Percentiles rank a stretch among this genome's conserved stretches.
Conservation (phyloP, 1,140 invertebrate genomes). For the Copidosoma floridanum region DNA sequence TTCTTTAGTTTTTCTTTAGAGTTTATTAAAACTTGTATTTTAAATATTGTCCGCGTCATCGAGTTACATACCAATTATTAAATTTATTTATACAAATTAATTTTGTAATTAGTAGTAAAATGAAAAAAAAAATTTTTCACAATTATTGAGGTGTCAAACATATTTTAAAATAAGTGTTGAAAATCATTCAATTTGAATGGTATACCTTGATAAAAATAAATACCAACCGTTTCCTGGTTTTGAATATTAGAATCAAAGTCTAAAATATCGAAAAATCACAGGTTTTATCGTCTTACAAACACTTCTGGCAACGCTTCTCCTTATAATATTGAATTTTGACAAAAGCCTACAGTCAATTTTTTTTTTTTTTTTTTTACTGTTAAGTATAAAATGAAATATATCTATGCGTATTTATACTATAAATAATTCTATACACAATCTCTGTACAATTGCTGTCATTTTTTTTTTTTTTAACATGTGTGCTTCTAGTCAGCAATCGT, state of each 20-base stretch:
- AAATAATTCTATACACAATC: slow-evolving; percentile 35
- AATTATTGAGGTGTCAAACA: neutral
- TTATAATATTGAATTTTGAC: slow-evolving; percentile 18
- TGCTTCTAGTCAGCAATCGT: slow-evolving; percentile 20
- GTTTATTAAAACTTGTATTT: neutral
- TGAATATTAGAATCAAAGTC: too few relatives aligned
- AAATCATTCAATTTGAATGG: too few relatives aligned
- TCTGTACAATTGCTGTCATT: slow-evolving; percentile 41
- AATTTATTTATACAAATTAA: neutral
- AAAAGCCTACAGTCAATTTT: slow-evolving; percentile 14
- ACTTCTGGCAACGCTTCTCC: too few relatives aligned
- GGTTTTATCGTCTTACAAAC: slow-evolving; percentile 11
- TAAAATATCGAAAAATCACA: slow-evolving; percentile 23
- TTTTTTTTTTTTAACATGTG: slow-evolving; percentile 19
- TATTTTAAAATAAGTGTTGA: neutral
- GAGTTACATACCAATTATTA: neutral
- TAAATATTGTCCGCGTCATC: neutral
- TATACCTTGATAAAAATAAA: too few relatives aligned
- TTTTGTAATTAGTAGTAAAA: neutral
- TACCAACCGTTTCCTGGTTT: too few relatives aligned
- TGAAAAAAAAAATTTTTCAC: neutral
- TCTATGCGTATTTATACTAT: slow-evolving; percentile 35
- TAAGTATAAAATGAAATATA: slow-evolving; percentile 25
- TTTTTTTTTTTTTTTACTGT: slow-evolving; percentile 20
- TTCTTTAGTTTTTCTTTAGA: neutral